Evolutionary conservation across 2,113 vertebrate species (phyloP).

Genomic region (Holacanthus passer): DNA sequence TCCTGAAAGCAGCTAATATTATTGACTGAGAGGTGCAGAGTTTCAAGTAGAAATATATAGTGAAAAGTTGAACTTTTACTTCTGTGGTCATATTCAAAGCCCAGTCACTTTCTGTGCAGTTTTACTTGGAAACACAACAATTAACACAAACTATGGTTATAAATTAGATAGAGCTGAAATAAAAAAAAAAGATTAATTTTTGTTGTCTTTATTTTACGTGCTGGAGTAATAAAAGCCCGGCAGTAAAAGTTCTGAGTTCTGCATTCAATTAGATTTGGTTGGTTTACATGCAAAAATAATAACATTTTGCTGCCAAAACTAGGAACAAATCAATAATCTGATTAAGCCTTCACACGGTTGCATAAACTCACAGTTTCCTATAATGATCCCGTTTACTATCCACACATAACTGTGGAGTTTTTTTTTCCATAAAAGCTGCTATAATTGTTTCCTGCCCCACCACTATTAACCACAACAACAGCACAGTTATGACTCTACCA

Average conservation of each 20-base stretch:
- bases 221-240: conserved; percentile 20
- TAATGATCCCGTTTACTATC: conserved; percentile 41
- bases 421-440: conserved; percentile 29
- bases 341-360: conserved; percentile 19
- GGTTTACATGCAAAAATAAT: not conserved
- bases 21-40: not conserved
- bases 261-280: conserved; percentile 34
- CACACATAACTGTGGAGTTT: conserved; percentile 23
- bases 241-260: conserved; percentile 10
- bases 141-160: not conserved
- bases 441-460: conserved; percentile 38
- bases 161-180: not conserved
- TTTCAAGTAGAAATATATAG: not conserved
- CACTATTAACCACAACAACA: conserved; percentile 31
- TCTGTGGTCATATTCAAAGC: not conserved
- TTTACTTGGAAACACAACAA: not conserved
- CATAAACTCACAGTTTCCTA: conserved; percentile 31
- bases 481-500: conserved; percentile 14
- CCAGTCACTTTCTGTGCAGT: not conserved
- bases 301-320: conserved; percentile 14
- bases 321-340: conserved; percentile 44
- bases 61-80: not conserved
- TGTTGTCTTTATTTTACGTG: not conserved
- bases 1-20: not conserved
- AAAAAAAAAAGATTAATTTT: not conserved